Conservation (phyloP, 1,140 invertebrate species). For the Leptonema lineaticorne region DNA sequence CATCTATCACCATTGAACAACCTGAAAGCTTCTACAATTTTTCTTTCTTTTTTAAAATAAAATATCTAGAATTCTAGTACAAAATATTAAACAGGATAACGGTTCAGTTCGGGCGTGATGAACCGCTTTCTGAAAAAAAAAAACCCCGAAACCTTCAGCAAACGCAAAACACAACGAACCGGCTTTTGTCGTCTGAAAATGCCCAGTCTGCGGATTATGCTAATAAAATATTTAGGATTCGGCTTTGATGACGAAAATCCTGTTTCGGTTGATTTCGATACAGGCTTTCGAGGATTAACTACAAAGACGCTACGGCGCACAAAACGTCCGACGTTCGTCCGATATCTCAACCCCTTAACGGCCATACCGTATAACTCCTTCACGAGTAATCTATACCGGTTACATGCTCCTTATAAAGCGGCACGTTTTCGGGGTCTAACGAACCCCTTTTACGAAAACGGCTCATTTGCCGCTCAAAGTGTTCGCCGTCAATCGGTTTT, state of each 20-base stretch:
- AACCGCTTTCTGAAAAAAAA: background rate
- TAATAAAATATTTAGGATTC: slow-evolving; percentile 20
- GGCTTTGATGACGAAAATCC: background rate
- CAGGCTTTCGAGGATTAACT: slow-evolving; percentile 11
- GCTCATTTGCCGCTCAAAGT: too few species aligned
- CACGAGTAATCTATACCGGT: too few species aligned
- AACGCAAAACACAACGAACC: background rate
- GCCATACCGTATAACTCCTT: too few species aligned
- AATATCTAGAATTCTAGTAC: background rate
- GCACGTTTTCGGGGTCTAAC: too few species aligned
- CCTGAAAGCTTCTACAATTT: too few species aligned
- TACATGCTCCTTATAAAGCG: too few species aligned
- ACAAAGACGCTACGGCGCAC: background rate
- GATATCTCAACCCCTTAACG: background rate
- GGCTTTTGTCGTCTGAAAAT: background rate
- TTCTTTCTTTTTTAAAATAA: too few species aligned
- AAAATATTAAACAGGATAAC: slow-evolving; percentile 3
- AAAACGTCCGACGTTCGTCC: background rate
- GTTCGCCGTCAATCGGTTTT: too few species aligned
- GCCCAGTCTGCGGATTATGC: background rate
- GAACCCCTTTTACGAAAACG: too few species aligned
- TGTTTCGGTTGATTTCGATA: slow-evolving; percentile 14
- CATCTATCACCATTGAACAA: too few species aligned
- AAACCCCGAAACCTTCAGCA: background rate
- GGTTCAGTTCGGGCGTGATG: background rate